Evolutionary conservation across 2,797 vertebrate genomes (phyloP).

Genomic region (Tangara arthus): DNA sequence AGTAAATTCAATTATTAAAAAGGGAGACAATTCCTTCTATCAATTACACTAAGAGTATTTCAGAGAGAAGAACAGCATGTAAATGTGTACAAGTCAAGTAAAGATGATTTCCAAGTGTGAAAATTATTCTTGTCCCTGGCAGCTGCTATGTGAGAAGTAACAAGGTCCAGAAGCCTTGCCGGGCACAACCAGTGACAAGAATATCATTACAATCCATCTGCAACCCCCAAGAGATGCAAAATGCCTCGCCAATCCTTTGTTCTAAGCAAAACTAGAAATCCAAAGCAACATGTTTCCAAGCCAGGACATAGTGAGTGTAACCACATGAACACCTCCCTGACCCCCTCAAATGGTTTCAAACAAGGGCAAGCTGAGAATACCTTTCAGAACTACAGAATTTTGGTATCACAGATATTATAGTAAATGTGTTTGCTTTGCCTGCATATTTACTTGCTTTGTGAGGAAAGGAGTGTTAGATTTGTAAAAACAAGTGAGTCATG

Average conservation of each 20-base stretch:
- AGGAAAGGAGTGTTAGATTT: not conserved
- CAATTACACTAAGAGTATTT: not conserved
- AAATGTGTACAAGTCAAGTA: not conserved
- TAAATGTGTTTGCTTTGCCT: not conserved
- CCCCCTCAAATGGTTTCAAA: accelerated
- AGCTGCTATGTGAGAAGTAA: slow-evolving; percentile 17
- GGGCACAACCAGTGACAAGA: not conserved
- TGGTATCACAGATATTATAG: not conserved
- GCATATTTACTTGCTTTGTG: not conserved
- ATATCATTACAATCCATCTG: not conserved
- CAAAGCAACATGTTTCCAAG: not conserved
- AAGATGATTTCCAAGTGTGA: slow-evolving; percentile 34
- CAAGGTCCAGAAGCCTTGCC: not conserved
- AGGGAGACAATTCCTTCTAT: not conserved
- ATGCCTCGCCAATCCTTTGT: not conserved
- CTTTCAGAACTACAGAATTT: not conserved
- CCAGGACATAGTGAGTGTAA: not conserved
- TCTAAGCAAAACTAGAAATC: not conserved
- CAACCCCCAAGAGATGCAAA: not conserved
- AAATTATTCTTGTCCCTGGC: slow-evolving; percentile 48
- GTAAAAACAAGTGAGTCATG: slow-evolving; percentile 14
- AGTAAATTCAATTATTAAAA: not conserved
- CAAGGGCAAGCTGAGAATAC: not conserved
- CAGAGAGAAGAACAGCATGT: not conserved
- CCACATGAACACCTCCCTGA: not conserved